Percentiles rank a stretch among this genome's conserved stretches.
These are phyloP conservation scores for Macropus fuliginosus DNA, from an alignment of 2,797 vertebrate genomes.

Conservation along the genomic window DNA sequence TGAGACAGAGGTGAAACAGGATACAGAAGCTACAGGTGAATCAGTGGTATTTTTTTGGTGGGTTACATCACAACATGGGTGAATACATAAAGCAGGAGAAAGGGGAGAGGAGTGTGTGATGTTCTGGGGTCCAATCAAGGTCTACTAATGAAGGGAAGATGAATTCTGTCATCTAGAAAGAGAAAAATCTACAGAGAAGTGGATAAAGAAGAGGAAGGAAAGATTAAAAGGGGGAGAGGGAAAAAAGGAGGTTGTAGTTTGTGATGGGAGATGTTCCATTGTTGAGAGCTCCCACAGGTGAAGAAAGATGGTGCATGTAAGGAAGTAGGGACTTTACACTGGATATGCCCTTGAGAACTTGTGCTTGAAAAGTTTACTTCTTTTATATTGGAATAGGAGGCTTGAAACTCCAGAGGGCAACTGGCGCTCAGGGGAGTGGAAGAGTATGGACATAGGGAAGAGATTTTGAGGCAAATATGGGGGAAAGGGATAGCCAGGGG, in stretches of 20 bases:
- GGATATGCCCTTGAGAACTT: background rate
- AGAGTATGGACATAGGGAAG: background rate
- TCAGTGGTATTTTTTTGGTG: background rate
- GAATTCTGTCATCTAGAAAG: background rate
- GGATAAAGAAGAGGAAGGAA: background rate
- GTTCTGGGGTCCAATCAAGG: background rate
- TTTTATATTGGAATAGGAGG: background rate
- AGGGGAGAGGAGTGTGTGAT: background rate
- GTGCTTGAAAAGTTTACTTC: background rate
- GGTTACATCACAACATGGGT: background rate
- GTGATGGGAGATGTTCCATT: background rate
- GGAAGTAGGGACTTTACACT: background rate
- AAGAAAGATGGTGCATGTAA: background rate
- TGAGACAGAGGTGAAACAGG: background rate
- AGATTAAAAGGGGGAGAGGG: background rate
- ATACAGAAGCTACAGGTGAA: background rate
- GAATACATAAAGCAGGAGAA: background rate
- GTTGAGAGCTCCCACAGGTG: background rate
- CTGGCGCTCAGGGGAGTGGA: background rate
- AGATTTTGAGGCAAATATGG: background rate
- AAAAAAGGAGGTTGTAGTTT: background rate
- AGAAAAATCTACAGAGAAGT: background rate
- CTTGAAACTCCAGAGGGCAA: background rate
- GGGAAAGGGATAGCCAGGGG: background rate
- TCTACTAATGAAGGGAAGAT: background rate